Percentiles rank a stretch among this genome's conserved stretches.
phyloP scores from a whole-genome alignment of 2,113 vertebrate genomes.

The Microcebus tavaratra region DNA sequence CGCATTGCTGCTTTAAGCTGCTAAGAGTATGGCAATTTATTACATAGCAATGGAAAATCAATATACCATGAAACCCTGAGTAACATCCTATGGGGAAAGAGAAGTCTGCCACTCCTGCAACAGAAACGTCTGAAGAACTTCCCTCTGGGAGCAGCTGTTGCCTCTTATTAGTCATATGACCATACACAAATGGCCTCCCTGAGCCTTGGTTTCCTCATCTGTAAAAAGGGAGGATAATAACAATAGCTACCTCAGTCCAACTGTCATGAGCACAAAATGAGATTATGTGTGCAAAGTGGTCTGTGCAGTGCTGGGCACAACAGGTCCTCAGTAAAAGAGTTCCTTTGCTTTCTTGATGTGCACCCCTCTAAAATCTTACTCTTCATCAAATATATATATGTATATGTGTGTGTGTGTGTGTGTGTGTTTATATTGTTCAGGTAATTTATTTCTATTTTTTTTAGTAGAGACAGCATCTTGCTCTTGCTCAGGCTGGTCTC shows the following conservation, averaged over 20 bases:
- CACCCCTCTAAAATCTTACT: background rate
- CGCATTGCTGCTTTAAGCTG: rapidly evolving
- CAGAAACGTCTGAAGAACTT: background rate
- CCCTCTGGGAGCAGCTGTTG: background rate
- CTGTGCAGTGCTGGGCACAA: background rate
- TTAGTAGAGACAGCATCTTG: too few species aligned
- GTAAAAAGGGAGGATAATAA: background rate
- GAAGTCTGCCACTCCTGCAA: background rate
- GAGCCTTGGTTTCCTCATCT: background rate
- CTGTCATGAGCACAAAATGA: background rate
- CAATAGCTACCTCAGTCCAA: rapidly evolving
- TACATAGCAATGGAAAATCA: too few species aligned
- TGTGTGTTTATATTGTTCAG: too few species aligned
- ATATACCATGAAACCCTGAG: too few species aligned
- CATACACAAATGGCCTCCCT: background rate
- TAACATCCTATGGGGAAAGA: background rate
- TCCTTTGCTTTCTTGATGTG: rapidly evolving
- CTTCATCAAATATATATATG: background rate
- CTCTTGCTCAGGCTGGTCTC: too few species aligned
- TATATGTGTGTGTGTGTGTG: too few species aligned
- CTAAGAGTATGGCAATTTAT: background rate
- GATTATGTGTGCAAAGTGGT: rapidly evolving
- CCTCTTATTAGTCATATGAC: background rate
- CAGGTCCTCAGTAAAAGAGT: background rate
- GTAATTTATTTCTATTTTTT: too few species aligned